A percentile compares a stretch with the other conserved stretches of the same genome.
Evolutionary conservation across 1,140 invertebrate genomes (phyloP).

Genomic region (Cryptotermes secundus): DNA sequence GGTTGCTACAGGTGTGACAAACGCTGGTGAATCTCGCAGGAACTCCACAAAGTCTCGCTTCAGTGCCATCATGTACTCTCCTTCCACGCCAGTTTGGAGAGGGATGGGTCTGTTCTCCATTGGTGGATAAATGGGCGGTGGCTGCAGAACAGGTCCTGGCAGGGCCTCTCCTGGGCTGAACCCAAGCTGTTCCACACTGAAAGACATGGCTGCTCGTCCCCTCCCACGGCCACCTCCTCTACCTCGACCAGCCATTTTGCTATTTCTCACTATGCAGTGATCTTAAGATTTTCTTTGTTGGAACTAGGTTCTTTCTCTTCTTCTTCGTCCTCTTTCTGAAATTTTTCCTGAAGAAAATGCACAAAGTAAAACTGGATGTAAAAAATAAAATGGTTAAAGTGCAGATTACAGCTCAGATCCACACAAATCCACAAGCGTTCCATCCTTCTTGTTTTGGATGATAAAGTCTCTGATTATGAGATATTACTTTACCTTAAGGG

Average conservation of each 20-base stretch:
- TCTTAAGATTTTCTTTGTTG: conserved; percentile 37
- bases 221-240: conserved; percentile 49
- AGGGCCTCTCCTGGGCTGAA: conserved; percentile 59
- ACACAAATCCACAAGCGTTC: no score
- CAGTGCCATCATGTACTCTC: conserved; percentile 57
- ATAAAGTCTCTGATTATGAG: no score
- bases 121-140: conserved; percentile 66
- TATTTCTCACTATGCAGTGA: conserved; percentile 9
- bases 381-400: no score
- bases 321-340: conserved; percentile 42
- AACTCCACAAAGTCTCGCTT: conserved; percentile 60
- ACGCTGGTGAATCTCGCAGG: conserved; percentile 55
- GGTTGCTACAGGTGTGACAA: conserved; percentile 49
- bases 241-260: conserved; percentile 44
- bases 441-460: no score
- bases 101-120: conserved; percentile 61
- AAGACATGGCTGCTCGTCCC: conserved; percentile 55
- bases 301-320: conserved; percentile 39
- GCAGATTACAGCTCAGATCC: no score
- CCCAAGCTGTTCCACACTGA: conserved; percentile 63
- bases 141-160: conserved; percentile 59
- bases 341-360: conserved; percentile 42
- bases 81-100: conserved; percentile 35
- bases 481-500: no score
- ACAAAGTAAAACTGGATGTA: no score